phyloP scores from a whole-genome alignment of 2,797 vertebrate species.

The Podarcis siculus region DNA sequence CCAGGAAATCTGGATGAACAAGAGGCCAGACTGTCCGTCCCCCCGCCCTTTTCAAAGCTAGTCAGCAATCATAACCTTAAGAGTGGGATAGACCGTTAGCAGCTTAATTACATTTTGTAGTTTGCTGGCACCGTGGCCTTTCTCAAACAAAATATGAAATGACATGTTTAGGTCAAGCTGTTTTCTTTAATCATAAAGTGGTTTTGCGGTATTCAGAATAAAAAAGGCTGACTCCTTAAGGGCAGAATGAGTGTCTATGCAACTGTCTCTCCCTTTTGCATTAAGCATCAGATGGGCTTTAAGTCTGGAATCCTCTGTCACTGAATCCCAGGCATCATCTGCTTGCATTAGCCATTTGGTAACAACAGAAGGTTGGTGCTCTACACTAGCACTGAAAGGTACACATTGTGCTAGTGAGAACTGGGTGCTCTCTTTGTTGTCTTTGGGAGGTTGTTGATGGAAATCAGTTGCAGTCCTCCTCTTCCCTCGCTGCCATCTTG shows the following conservation, averaged over 20 bases:
- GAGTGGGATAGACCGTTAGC: neutral
- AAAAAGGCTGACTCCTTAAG: neutral
- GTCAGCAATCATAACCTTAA: neutral
- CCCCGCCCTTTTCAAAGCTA: neutral
- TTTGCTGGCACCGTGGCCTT: slow-evolving; percentile 12
- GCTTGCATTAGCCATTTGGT: neutral
- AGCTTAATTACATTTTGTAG: slow-evolving; percentile 10
- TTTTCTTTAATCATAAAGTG: slow-evolving; percentile 27
- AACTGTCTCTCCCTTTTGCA: neutral
- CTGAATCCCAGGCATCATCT: neutral
- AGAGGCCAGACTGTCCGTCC: neutral
- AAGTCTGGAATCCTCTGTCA: neutral
- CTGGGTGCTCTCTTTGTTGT: neutral
- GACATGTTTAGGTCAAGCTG: slow-evolving; percentile 7
- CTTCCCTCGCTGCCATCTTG: neutral
- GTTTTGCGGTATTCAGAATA: neutral
- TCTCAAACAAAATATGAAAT: neutral
- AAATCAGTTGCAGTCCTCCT: neutral
- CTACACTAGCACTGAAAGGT: neutral
- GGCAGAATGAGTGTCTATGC: neutral
- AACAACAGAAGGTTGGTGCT: neutral
- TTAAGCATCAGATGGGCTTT: neutral
- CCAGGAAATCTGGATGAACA: neutral
- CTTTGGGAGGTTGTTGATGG: slow-evolving; percentile 9
- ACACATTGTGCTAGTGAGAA: slow-evolving; percentile 7